Percentiles rank a stretch among this genome's conserved stretches.
phyloP scores from a whole-genome alignment of 2,888 invertebrate species.

The Galeopsomyia nigrocyanea region DNA sequence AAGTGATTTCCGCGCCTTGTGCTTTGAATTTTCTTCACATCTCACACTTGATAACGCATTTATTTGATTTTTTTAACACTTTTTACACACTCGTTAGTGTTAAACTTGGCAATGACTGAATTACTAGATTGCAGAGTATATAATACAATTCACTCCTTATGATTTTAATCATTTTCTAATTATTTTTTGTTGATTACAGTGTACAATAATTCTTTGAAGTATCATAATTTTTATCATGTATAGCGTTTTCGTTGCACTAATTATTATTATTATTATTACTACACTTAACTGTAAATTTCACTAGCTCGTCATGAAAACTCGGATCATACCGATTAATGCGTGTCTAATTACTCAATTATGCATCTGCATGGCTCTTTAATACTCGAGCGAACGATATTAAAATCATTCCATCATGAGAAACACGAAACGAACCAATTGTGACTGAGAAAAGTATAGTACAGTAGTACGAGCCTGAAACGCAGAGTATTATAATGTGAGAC shows the following conservation, averaged over 20 bases:
- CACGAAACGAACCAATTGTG: background rate
- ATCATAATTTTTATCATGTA: background rate
- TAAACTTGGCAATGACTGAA: slow-evolving; percentile 9
- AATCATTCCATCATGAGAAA: slow-evolving; percentile 4
- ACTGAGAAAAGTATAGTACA: background rate
- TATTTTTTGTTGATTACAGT: background rate
- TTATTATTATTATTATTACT: slow-evolving; percentile 12
- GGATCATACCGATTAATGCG: too few species aligned
- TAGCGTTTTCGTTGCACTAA: slow-evolving; percentile 11
- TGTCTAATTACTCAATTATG: slow-evolving; percentile 12
- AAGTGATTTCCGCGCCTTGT: background rate
- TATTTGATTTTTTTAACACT: slow-evolving; percentile 13
- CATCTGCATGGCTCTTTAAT: slow-evolving; percentile 39
- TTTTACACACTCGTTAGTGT: slow-evolving; percentile 19
- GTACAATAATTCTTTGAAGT: background rate
- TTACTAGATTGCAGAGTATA: slow-evolving; percentile 15
- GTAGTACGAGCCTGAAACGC: background rate
- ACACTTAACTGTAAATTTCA: background rate
- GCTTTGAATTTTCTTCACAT: background rate
- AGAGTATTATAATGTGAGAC: background rate
- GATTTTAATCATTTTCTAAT: slow-evolving; percentile 4
- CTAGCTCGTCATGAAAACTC: background rate
- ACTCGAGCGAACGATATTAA: background rate
- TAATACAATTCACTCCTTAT: background rate
- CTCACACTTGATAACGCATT: background rate